Percentiles rank a stretch among this genome's conserved stretches.
These are phyloP conservation scores for Sinocyclocheilus grahami DNA, from an alignment of 2,113 vertebrate genomes.

Conservation along the genomic window DNA sequence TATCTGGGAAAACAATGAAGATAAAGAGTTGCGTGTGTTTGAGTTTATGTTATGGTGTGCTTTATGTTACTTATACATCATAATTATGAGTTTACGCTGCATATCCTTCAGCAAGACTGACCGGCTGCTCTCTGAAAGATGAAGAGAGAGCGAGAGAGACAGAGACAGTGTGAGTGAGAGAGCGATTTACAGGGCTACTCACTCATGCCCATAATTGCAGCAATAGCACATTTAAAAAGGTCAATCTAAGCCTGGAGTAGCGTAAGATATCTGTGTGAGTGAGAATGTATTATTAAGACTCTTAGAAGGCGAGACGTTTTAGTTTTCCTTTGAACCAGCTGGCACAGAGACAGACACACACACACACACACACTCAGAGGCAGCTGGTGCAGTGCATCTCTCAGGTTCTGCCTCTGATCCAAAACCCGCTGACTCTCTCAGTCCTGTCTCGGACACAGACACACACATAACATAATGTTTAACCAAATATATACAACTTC, in stretches of 20 bases:
- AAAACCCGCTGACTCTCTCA: constrained; percentile 17
- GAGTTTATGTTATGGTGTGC: background rate
- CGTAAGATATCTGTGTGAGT: constrained; percentile 8
- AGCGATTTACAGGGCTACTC: constrained; percentile 16
- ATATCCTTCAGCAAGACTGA: constrained; percentile 4
- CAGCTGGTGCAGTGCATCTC: background rate
- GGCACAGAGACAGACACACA: constrained; percentile 5
- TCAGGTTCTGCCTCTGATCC: background rate
- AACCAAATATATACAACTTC: background rate
- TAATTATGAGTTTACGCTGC: background rate
- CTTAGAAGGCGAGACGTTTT: constrained; percentile 19
- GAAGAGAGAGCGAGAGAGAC: background rate
- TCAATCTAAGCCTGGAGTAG: constrained; percentile 33
- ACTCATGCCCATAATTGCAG: constrained; percentile 43
- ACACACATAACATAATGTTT: background rate
- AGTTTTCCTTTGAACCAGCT: constrained; percentile 27
- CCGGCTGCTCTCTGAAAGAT: background rate
- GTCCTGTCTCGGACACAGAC: background rate
- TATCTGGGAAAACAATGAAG: background rate
- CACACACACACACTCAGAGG: constrained; percentile 21
- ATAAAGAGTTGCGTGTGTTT: background rate
- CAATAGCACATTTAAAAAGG: constrained; percentile 46
- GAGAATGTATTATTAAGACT: constrained; percentile 39
- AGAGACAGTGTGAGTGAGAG: background rate
- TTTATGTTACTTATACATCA: background rate